Evolutionary conservation across 2,888 invertebrate species (phyloP).

Genomic region (Limenitis camilla): DNA sequence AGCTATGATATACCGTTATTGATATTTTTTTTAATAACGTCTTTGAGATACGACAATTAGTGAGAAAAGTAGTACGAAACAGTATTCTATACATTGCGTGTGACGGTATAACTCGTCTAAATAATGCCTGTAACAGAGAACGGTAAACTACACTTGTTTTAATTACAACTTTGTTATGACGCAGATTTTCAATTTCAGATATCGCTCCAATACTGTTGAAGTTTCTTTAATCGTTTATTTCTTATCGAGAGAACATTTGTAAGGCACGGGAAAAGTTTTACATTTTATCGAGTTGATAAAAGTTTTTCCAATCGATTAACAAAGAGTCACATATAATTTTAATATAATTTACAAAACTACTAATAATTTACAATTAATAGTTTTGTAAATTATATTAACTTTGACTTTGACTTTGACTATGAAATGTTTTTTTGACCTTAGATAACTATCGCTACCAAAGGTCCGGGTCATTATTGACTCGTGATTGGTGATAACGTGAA

Average conservation of each 20-base stretch:
- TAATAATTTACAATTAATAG: no score
- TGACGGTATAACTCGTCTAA: slow-evolving; percentile 19
- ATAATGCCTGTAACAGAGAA: slow-evolving; percentile 9
- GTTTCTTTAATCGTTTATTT: slow-evolving; percentile 5
- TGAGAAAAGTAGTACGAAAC: slow-evolving; percentile 12
- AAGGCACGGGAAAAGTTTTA: neutral
- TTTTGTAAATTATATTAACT: no score
- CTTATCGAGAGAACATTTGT: slow-evolving; percentile 5
- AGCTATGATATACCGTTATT: slow-evolving; percentile 2
- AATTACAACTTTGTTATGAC: slow-evolving; percentile 8
- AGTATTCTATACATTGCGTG: slow-evolving; percentile 26
- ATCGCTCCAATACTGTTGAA: slow-evolving; percentile 1
- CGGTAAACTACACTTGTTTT: slow-evolving; percentile 2
- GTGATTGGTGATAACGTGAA: no score
- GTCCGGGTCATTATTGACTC: no score
- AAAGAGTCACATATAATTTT: neutral
- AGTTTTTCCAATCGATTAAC: neutral
- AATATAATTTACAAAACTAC: neutral
- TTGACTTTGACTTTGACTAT: no score
- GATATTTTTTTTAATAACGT: neutral
- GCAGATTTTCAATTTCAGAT: slow-evolving; percentile 14
- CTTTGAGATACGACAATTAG: slow-evolving; percentile 5
- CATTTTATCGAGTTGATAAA: no score
- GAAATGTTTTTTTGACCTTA: no score
- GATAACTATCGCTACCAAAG: no score